A percentile compares a stretch with the other conserved stretches of the same genome.
Conservation (phyloP, 2,113 vertebrate genomes). For the Platysternon megacephalum region DNA sequence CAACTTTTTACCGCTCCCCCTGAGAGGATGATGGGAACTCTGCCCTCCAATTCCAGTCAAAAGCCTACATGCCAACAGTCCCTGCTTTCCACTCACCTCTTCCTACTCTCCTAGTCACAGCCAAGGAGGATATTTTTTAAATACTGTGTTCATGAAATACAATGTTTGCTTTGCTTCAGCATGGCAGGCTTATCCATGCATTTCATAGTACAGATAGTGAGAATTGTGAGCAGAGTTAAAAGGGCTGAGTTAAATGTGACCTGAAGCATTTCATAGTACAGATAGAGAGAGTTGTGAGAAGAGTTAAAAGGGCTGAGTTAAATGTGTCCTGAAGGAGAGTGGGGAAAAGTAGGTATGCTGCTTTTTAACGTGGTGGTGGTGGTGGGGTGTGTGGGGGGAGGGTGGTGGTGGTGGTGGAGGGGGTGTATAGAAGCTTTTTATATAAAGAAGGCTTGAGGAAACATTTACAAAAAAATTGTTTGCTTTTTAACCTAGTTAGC, state of each 20-base stretch:
- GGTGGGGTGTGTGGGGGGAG: not conserved
- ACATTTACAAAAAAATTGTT: not conserved
- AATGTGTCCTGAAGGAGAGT: not conserved
- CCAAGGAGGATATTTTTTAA: not conserved
- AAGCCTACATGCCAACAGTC: no score
- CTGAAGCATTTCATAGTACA: not conserved
- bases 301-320: not conserved
- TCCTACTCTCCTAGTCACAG: not conserved
- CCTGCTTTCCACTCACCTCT: no score
- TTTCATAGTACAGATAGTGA: not conserved
- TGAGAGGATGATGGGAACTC: not conserved
- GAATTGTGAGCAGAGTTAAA: not conserved
- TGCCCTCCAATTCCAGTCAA: not conserved
- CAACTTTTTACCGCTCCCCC: no score
- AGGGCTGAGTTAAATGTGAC: not conserved
- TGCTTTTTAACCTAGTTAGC: not conserved
- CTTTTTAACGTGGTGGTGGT: not conserved
- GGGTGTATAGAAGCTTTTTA: fast-evolving
- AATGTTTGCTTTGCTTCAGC: not conserved
- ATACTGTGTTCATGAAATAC: fast-evolving
- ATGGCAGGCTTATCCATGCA: not conserved
- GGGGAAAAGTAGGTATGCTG: not conserved
- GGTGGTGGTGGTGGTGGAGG: not conserved
- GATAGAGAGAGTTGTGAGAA: not conserved
- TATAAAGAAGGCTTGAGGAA: not conserved